Conservation (phyloP, 2,888 invertebrate species). For the Agrochola litura region DNA sequence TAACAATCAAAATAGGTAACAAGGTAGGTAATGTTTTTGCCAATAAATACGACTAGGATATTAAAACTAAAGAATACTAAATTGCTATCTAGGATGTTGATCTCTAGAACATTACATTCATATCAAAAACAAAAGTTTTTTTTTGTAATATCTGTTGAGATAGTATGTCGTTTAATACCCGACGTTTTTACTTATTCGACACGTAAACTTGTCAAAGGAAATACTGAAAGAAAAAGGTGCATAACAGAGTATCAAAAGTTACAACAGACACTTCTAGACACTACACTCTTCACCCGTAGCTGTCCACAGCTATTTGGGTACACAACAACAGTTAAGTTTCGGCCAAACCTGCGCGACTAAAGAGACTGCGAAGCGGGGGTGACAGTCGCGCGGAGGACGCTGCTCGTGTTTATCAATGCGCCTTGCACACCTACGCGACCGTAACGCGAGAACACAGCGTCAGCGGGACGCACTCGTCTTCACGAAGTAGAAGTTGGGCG, state of each 20-base stretch:
- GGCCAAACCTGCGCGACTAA: too few species aligned
- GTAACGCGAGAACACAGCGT: too few species aligned
- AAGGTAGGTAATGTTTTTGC: conserved; percentile 84
- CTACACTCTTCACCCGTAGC: conserved; percentile 52
- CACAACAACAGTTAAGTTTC: conserved; percentile 15
- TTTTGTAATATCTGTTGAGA: conserved; percentile 47
- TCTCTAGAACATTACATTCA: conserved; percentile 71
- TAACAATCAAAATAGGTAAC: conserved; percentile 68
- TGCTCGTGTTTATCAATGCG: too few species aligned
- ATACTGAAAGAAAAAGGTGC: conserved; percentile 27
- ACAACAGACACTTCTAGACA: conserved; percentile 40
- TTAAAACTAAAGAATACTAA: conserved; percentile 66
- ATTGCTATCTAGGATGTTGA: conserved; percentile 78
- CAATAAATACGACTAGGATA: conserved; percentile 83
- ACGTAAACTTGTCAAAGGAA: not conserved
- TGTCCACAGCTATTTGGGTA: conserved; percentile 49
- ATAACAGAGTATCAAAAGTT: conserved; percentile 19
- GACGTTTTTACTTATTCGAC: not conserved
- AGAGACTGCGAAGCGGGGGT: too few species aligned
- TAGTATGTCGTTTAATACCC: conserved; percentile 57
- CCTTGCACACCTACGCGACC: too few species aligned
- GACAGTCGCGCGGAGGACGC: too few species aligned
- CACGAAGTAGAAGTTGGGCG: too few species aligned
- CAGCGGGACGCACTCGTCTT: too few species aligned
- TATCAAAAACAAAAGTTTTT: conserved; percentile 45